Conservation (phyloP, 2,113 vertebrate species). For the Phylloscopus whistleri region DNA sequence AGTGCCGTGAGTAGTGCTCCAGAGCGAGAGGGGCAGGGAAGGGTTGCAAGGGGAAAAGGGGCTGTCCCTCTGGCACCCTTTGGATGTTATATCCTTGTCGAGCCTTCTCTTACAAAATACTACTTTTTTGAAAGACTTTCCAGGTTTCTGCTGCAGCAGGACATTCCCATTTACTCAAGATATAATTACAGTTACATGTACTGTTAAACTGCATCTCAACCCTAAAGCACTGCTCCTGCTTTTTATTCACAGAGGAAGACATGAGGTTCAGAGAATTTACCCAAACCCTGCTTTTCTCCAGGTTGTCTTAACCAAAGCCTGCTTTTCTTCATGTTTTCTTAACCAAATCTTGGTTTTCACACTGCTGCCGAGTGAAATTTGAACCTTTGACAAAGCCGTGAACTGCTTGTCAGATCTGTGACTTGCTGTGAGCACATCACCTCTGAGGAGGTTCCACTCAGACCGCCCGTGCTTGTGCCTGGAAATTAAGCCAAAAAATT, state of each 20-base stretch:
- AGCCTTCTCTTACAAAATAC: neutral
- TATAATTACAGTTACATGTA: rapidly evolving
- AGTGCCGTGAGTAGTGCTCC: neutral
- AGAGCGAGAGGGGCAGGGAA: neutral
- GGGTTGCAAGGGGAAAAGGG: neutral
- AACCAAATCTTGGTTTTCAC: neutral
- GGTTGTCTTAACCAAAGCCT: neutral
- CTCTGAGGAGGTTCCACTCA: neutral
- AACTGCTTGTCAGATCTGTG: too few species aligned
- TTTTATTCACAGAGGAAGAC: neutral
- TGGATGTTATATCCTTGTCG: neutral
- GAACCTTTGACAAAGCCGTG: neutral
- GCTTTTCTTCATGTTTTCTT: neutral
- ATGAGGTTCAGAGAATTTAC: neutral
- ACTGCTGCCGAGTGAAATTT: neutral
- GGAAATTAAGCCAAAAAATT: neutral
- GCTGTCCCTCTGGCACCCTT: neutral
- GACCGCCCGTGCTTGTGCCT: neutral
- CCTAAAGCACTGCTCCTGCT: neutral
- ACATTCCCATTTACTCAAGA: neutral
- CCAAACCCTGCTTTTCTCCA: neutral
- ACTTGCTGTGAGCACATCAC: neutral
- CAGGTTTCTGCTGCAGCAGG: neutral
- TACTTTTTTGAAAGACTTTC: too few species aligned
- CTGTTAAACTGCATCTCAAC: neutral